phyloP scores from a whole-genome alignment of 2,888 invertebrate genomes.

The Colletes collaris region DNA sequence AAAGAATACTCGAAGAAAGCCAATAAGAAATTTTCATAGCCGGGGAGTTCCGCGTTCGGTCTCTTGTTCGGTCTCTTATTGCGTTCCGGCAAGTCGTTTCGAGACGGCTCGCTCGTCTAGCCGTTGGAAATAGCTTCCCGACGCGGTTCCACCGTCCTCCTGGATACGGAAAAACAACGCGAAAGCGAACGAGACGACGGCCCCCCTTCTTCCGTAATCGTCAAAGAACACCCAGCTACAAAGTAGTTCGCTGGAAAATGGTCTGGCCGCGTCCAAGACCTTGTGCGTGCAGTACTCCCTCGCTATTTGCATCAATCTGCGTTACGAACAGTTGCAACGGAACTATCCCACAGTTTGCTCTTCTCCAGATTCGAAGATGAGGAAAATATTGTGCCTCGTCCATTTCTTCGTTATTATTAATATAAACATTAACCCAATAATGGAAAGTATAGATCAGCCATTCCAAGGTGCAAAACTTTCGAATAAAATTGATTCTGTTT shows the following conservation, averaged over 20 bases:
- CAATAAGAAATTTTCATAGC: conserved; percentile 63
- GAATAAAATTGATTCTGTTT: too few species aligned
- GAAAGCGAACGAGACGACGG: conserved; percentile 11
- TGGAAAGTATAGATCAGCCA: too few species aligned
- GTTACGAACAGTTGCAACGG: too few species aligned
- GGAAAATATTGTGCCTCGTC: too few species aligned
- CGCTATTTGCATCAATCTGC: too few species aligned
- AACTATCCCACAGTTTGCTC: too few species aligned
- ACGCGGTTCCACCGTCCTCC: conserved; percentile 6
- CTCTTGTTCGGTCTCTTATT: conserved; percentile 58
- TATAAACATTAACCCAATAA: too few species aligned
- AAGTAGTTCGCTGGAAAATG: conserved; percentile 38
- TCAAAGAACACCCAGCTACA: conserved; percentile 47
- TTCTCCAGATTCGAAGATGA: too few species aligned
- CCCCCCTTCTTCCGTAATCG: conserved; percentile 43
- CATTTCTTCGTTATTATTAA: too few species aligned
- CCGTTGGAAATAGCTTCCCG: conserved; percentile 44
- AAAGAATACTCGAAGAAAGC: conserved; percentile 46
- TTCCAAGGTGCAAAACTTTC: too few species aligned
- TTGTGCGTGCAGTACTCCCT: too few species aligned
- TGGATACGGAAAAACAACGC: neutral
- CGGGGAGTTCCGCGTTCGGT: conserved; percentile 24
- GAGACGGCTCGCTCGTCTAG: conserved; percentile 51
- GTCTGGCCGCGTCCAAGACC: too few species aligned
- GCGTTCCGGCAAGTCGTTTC: conserved; percentile 64